Conservation (phyloP, 1,140 invertebrate species). For the Cherax quadricarinatus region DNA sequence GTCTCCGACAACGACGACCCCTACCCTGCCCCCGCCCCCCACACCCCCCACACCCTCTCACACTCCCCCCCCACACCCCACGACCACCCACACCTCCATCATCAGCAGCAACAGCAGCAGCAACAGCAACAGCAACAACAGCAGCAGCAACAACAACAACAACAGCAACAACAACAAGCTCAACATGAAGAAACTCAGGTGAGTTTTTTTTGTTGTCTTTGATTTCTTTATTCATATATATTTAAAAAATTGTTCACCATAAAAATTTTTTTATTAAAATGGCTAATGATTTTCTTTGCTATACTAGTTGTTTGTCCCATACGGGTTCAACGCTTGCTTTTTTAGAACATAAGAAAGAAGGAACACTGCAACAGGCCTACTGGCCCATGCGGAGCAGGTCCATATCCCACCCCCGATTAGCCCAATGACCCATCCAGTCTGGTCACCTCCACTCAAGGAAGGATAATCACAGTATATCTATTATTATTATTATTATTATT, state of each 20-base stretch:
- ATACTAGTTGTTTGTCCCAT: too few relatives aligned
- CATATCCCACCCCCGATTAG: too few relatives aligned
- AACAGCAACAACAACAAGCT: slow-evolving; percentile 64
- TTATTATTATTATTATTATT: too few relatives aligned
- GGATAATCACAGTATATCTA: too few relatives aligned
- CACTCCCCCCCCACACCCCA: slow-evolving; percentile 44
- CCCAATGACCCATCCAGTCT: too few relatives aligned
- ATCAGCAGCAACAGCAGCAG: slow-evolving; percentile 59
- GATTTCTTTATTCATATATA: not conserved
- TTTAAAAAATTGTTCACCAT: not conserved
- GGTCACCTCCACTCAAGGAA: too few relatives aligned
- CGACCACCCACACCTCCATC: slow-evolving; percentile 59
- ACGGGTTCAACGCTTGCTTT: too few relatives aligned
- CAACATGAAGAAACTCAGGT: slow-evolving; percentile 52
- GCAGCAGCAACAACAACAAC: slow-evolving; percentile 43
- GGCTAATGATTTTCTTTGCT: too few relatives aligned
- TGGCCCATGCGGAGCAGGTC: too few relatives aligned
- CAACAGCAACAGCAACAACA: slow-evolving; percentile 69
- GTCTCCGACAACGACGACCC: slow-evolving; percentile 72
- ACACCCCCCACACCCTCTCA: slow-evolving; percentile 11
- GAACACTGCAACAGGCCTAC: too few relatives aligned
- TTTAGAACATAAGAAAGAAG: too few relatives aligned
- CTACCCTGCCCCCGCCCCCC: slow-evolving; percentile 14
- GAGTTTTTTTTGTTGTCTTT: not conserved
- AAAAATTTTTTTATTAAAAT: too few relatives aligned